Evolutionary conservation across 2,797 vertebrate species (phyloP).

Genomic region (Chelidonichthys spinosus): DNA sequence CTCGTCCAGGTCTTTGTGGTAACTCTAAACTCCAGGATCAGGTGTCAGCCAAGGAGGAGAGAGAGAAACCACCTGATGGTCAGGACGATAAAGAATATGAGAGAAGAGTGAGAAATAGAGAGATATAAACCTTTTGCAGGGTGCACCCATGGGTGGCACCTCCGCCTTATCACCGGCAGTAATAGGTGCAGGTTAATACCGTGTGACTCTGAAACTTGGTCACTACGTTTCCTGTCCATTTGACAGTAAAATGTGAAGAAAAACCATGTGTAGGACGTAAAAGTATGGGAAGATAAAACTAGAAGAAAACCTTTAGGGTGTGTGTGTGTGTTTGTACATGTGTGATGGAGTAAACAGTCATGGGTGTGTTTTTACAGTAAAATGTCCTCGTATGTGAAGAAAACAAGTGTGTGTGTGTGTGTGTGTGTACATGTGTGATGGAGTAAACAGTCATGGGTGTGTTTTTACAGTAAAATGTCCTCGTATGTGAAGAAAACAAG

Average conservation of each 20-base stretch:
- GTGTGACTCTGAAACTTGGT: conserved; percentile 17
- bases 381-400: neutral
- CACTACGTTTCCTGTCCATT: neutral
- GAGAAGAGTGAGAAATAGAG: neutral
- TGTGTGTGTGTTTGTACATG: neutral
- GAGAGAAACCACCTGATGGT: conserved; percentile 18
- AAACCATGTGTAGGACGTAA: too few relatives aligned
- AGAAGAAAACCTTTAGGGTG: too few relatives aligned
- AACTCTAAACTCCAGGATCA: conserved; percentile 70
- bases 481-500: neutral
- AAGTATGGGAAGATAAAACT: neutral
- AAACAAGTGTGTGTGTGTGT: neutral
- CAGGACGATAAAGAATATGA: neutral
- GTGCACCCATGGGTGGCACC: conserved; percentile 21
- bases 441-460: too few relatives aligned
- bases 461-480: neutral
- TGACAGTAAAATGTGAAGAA: too few relatives aligned
- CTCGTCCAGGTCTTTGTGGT: conserved; percentile 50
- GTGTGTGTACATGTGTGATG: neutral
- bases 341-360: too few relatives aligned
- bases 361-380: too few relatives aligned
- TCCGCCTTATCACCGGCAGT: neutral
- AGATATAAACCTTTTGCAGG: neutral
- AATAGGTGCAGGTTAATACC: neutral
- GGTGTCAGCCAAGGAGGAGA: conserved; percentile 50